These are phyloP conservation scores for Ptycholaimellus sp. DNA, from an alignment of 2,888 invertebrate species.

Conservation along the genomic window DNA sequence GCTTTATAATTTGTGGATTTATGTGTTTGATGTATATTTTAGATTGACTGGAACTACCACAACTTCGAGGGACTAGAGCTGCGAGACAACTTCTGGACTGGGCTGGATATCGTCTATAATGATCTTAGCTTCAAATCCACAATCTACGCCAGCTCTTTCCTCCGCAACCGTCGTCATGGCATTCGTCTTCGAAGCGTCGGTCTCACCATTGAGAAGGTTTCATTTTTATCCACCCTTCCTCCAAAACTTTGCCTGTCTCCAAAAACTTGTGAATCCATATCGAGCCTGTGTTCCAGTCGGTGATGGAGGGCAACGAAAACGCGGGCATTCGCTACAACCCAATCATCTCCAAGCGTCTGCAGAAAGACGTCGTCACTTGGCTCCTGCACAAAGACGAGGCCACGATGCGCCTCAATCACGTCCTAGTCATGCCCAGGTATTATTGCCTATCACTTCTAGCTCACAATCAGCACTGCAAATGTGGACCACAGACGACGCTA, in stretches of 20 bases:
- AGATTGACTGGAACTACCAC: constrained; percentile 39
- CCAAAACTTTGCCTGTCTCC: background rate
- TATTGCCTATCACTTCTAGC: too few relatives aligned
- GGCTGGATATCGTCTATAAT: constrained; percentile 72
- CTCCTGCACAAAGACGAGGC: constrained; percentile 15
- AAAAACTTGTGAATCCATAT: background rate
- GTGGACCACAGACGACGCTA: too few relatives aligned
- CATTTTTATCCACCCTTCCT: background rate
- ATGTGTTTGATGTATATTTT: background rate
- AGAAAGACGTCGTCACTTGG: constrained; percentile 77
- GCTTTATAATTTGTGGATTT: too few relatives aligned
- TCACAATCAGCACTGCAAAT: too few relatives aligned
- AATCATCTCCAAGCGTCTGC: constrained; percentile 34
- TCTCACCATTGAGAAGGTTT: constrained; percentile 36
- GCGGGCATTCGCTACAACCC: constrained; percentile 82
- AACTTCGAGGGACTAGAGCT: constrained; percentile 33
- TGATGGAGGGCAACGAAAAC: constrained; percentile 42
- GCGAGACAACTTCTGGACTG: constrained; percentile 64
- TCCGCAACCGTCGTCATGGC: constrained; percentile 40
- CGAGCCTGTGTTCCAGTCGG: constrained; percentile 9
- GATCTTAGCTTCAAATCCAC: constrained; percentile 53
- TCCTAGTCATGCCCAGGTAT: too few relatives aligned
- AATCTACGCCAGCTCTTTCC: constrained; percentile 12
- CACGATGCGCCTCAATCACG: too few relatives aligned
- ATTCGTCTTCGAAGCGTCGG: constrained; percentile 30